Percentiles rank a stretch among this genome's conserved stretches.
Conservation (phyloP, 2,113 vertebrate species). For the Numida meleagris region DNA sequence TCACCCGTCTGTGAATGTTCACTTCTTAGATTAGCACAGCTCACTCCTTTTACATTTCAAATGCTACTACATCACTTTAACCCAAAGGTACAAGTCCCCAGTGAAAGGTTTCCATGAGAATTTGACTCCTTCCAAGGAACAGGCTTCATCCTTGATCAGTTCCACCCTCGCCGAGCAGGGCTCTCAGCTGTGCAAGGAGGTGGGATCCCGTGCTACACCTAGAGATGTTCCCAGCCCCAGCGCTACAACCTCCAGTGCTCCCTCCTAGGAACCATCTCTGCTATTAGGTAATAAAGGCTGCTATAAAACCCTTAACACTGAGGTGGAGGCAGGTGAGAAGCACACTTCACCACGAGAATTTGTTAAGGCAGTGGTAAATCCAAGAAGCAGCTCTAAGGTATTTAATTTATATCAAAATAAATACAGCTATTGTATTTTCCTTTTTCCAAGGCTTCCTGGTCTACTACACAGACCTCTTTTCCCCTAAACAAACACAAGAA, state of each 20-base stretch:
- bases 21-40: not conserved
- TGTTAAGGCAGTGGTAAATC: not conserved
- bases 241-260: not conserved
- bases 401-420: conserved; percentile 33
- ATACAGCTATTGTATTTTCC: not conserved
- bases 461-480: not conserved
- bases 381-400: not conserved
- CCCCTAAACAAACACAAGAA: not conserved
- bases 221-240: fast-evolving
- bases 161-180: not conserved
- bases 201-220: fast-evolving
- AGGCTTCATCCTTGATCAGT: fast-evolving
- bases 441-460: not conserved
- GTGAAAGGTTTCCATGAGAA: not conserved
- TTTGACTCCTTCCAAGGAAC: not conserved
- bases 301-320: not conserved
- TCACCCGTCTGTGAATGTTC: not conserved
- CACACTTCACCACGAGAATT: not conserved
- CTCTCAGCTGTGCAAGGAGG: not conserved
- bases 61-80: fast-evolving
- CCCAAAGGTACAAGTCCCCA: not conserved
- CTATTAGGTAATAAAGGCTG: not conserved
- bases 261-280: not conserved
- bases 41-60: not conserved
- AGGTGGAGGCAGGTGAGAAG: not conserved